Conservation (phyloP, 2,888 invertebrate species). For the Portevinia maculata region DNA sequence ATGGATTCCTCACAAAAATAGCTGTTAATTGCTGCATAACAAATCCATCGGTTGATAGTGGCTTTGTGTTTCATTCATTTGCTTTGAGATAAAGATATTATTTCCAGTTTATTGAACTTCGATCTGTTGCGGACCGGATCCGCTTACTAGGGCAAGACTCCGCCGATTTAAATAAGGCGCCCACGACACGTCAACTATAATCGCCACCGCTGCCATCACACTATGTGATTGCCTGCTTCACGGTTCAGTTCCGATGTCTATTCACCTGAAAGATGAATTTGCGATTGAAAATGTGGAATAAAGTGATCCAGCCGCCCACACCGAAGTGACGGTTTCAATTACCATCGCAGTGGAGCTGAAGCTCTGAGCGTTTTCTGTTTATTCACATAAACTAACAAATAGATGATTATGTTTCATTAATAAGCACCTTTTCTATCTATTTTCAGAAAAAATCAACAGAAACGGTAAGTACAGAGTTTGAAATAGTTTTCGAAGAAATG, state of each 20-base stretch:
- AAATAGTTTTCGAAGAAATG: neutral
- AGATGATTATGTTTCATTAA: conserved; percentile 26
- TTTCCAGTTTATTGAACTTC: conserved; percentile 55
- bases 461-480: conserved; percentile 38
- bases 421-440: conserved; percentile 12
- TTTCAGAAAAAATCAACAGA: conserved; percentile 42
- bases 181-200: conserved; percentile 61
- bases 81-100: conserved; percentile 22
- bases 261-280: conserved; percentile 28
- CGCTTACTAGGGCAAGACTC: conserved; percentile 58
- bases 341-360: conserved; percentile 12
- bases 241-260: conserved; percentile 28
- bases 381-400: neutral
- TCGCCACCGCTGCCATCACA: conserved; percentile 27
- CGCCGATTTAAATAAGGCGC: conserved; percentile 49
- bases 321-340: conserved; percentile 17
- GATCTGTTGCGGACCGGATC: conserved; percentile 44
- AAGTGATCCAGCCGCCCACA: conserved; percentile 25
- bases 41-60: conserved; percentile 19
- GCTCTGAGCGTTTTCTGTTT: neutral
- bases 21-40: conserved; percentile 32
- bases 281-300: conserved; percentile 5
- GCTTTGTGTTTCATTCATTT: conserved; percentile 16
- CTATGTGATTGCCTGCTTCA: conserved; percentile 11
- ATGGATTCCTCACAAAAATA: conserved; percentile 24